Conservation (phyloP, 2,888 invertebrate genomes). For the Stenoptilia bipunctidactyla region DNA sequence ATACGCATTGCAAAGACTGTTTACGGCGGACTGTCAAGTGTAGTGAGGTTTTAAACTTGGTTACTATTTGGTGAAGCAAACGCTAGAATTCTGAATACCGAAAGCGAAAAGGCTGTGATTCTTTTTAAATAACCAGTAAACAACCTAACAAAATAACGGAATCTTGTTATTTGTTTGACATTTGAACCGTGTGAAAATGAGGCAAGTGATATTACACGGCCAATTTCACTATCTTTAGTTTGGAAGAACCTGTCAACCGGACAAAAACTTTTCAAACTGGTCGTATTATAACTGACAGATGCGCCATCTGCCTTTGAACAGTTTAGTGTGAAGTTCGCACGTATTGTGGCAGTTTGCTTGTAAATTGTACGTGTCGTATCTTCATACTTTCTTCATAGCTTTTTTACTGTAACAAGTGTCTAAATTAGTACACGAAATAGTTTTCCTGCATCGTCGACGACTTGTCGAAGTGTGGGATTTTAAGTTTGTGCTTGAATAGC, state of each 20-base stretch:
- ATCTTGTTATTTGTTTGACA: conserved; percentile 39
- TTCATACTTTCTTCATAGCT: conserved; percentile 31
- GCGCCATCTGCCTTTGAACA: conserved; percentile 46
- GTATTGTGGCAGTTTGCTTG: conserved; percentile 42
- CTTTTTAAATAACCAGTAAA: conserved; percentile 18
- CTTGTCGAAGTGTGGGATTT: too few relatives aligned
- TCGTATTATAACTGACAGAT: conserved; percentile 25
- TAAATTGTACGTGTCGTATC: conserved; percentile 48
- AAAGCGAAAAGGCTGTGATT: conserved; percentile 40
- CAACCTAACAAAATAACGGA: conserved; percentile 27
- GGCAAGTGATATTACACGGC: conserved; percentile 6
- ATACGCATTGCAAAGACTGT: not conserved
- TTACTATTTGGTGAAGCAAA: not conserved
- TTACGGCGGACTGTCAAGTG: conserved; percentile 30
- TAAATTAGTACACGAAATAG: too few relatives aligned
- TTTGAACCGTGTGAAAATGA: conserved; percentile 23
- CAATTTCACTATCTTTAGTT: not conserved
- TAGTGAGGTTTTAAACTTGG: conserved; percentile 34
- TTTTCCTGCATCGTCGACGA: too few relatives aligned
- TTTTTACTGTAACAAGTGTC: too few relatives aligned
- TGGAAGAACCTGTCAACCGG: not conserved
- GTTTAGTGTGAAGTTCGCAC: conserved; percentile 40
- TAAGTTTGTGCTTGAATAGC: not conserved
- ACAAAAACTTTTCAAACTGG: conserved; percentile 15
- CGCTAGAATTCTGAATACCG: conserved; percentile 14